Percentiles rank a stretch among this genome's conserved stretches.
phyloP scores from a whole-genome alignment of 1,140 invertebrate species.

The Drosophila insularis region DNA sequence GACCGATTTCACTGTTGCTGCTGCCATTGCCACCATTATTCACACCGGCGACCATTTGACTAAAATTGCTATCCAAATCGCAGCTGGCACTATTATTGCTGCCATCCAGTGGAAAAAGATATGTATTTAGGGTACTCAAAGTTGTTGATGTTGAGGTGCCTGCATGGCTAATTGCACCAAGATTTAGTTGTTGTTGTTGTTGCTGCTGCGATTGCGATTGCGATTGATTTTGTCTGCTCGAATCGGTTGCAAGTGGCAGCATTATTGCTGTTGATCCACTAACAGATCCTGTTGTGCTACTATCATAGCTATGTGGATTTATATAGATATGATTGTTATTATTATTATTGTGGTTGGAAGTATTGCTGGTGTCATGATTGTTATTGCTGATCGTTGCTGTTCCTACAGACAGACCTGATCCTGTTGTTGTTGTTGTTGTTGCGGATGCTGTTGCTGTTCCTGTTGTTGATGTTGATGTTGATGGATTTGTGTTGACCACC shows the following conservation, averaged over 20 bases:
- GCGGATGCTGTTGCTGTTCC: not conserved
- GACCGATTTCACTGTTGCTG: constrained; percentile 28
- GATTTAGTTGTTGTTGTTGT: constrained; percentile 22
- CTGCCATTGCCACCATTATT: constrained; percentile 43
- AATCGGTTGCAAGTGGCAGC: constrained; percentile 49
- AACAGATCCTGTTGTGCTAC: constrained; percentile 59
- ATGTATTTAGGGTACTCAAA: constrained; percentile 78
- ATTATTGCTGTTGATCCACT: constrained; percentile 68
- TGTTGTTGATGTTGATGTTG: constrained; percentile 13
- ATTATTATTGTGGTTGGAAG: constrained; percentile 1
- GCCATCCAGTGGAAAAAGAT: constrained; percentile 72
- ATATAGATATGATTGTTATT: constrained; percentile 79
- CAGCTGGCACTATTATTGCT: constrained; percentile 71
- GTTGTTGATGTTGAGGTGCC: constrained; percentile 69
- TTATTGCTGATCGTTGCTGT: constrained; percentile 13
- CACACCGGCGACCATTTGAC: constrained; percentile 73
- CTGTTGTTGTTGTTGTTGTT: constrained; percentile 19
- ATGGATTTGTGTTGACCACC: constrained; percentile 13
- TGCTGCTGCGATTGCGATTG: constrained; percentile 12
- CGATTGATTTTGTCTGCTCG: constrained; percentile 8
- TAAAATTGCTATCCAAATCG: constrained; percentile 78
- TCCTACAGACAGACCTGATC: not conserved
- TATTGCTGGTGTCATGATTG: not conserved
- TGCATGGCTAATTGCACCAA: constrained; percentile 37
- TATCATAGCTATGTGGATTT: constrained; percentile 78